phyloP scores from a whole-genome alignment of 2,113 vertebrate species.

The cattle (Bos taurus) region ARS-UCD2.0 NC_037351.1:47226501-47227000 shows the following conservation, averaged over 20 bases:
- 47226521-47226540: conserved; percentile 12
- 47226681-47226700: conserved; percentile 67
- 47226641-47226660: conserved; percentile 87
- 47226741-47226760: conserved; percentile 62
- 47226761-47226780: conserved; percentile 33
- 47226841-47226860: background rate
- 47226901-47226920: rapidly evolving
- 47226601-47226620: conserved; percentile 81
- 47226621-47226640: conserved; percentile 82
- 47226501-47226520: background rate
- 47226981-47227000: background rate
- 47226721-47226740: conserved; percentile 84
- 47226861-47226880: background rate
- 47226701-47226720: conserved; percentile 78
- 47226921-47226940: background rate
- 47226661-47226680: conserved; percentile 69
- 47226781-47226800: background rate
- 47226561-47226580: conserved; percentile 77
- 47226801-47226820: background rate
- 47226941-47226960: background rate
- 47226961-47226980: background rate
- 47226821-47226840: background rate
- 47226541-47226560: conserved; percentile 73
- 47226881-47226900: background rate
- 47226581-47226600: conserved; percentile 76